These are phyloP conservation scores for Halocaridina rubra DNA, from an alignment of 2,888 invertebrate species.

Conservation along the genomic window DNA sequence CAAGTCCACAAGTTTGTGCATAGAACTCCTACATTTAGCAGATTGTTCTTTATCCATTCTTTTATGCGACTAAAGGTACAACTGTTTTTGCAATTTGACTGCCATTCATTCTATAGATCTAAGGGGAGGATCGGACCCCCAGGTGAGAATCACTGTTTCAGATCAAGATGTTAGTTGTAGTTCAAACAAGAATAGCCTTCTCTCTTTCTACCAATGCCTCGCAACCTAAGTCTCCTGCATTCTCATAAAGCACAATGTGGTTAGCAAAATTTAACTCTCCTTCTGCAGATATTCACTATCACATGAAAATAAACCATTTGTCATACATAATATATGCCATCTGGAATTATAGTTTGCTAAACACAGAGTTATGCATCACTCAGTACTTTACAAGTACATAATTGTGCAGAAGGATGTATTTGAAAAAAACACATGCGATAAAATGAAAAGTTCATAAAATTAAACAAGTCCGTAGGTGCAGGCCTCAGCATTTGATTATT, in stretches of 20 bases:
- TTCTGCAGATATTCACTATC: background rate
- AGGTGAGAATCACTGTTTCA: no score
- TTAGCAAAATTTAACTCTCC: background rate
- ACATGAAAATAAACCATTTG: background rate
- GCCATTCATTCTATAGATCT: no score
- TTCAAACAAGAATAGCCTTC: slow-evolving; percentile 2
- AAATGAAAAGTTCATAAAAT: background rate
- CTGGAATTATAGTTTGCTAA: background rate
- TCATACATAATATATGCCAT: background rate
- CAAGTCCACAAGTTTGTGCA: no score
- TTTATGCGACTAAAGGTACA: no score
- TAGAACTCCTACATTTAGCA: no score
- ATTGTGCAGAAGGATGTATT: slow-evolving; percentile 6
- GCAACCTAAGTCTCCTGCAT: slow-evolving; percentile 25
- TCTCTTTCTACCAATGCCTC: no score
- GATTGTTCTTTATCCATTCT: no score
- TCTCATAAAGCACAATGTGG: background rate
- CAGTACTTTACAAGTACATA: slow-evolving; percentile 20
- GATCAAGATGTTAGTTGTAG: no score
- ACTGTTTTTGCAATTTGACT: no score
- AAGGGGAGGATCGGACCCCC: no score
- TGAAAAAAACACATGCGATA: background rate
- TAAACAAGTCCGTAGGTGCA: no score
- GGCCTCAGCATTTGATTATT: no score
- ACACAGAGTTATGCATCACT: background rate